phyloP scores from a whole-genome alignment of 1,140 invertebrate species.

The Drosophila subobscura region DNA sequence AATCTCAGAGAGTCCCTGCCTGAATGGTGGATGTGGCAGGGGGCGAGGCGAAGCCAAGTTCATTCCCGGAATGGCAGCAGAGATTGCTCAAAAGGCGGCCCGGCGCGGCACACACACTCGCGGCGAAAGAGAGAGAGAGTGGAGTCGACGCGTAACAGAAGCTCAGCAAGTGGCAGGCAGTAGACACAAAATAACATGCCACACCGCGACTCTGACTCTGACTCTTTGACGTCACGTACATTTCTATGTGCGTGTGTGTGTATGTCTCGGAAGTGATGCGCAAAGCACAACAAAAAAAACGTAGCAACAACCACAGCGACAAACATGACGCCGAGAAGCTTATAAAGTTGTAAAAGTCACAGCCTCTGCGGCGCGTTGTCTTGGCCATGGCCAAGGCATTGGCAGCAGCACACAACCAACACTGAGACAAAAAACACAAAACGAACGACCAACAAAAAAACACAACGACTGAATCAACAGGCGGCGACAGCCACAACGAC shows the following conservation, averaged over 20 bases:
- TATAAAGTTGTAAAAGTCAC: constrained; percentile 68
- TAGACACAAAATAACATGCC: constrained; percentile 20
- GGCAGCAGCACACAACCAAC: neutral
- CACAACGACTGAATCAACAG: constrained; percentile 62
- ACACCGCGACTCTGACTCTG: too few species aligned
- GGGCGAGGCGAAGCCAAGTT: neutral
- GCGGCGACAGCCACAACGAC: constrained; percentile 29
- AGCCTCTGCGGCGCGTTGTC: constrained; percentile 53
- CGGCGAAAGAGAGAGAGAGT: constrained; percentile 31
- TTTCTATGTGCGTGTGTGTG: neutral
- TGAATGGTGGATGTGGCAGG: constrained; percentile 17
- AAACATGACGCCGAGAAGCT: constrained; percentile 47
- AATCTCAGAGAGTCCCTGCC: constrained; percentile 19
- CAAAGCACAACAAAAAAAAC: constrained; percentile 35
- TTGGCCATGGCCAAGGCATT: constrained; percentile 60
- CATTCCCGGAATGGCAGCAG: neutral
- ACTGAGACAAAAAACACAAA: neutral
- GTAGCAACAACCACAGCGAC: constrained; percentile 29
- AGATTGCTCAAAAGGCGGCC: constrained; percentile 17
- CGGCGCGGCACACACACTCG: constrained; percentile 15
- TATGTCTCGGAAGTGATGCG: constrained; percentile 38
- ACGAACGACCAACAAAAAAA: constrained; percentile 14
- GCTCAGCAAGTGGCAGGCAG: constrained; percentile 54
- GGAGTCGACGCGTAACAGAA: constrained; percentile 61
- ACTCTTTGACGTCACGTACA: neutral